Conservation (phyloP, 2,797 vertebrate genomes). For the Rhynchotus rufescens region DNA sequence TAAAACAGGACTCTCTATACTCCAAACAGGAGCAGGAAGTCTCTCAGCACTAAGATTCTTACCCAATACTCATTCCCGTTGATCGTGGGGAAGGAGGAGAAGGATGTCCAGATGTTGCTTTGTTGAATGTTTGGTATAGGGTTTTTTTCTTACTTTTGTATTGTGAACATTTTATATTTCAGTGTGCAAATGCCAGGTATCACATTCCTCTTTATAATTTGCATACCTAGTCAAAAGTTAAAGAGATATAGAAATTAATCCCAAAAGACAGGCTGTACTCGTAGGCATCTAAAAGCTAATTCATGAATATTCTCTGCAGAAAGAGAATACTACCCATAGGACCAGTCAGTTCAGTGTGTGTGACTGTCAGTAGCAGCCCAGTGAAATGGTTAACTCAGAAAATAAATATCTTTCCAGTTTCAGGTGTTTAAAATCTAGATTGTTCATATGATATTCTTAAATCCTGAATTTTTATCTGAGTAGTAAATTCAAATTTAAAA, state of each 20-base stretch:
- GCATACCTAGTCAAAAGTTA: slow-evolving; percentile 15
- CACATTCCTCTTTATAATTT: slow-evolving; percentile 20
- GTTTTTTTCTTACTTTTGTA: neutral
- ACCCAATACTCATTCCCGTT: neutral
- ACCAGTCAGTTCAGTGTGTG: neutral
- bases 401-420: slow-evolving; percentile 4
- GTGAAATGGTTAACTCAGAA: neutral
- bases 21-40: slow-evolving; percentile 40
- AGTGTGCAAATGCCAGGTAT: slow-evolving; percentile 7
- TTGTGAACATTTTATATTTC: slow-evolving; percentile 58
- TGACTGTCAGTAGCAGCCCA: neutral
- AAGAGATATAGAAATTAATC: slow-evolving; percentile 32
- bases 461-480: neutral
- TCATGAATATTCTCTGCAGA: slow-evolving; percentile 32
- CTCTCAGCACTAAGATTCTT: slow-evolving; percentile 51
- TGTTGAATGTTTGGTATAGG: slow-evolving; percentile 13
- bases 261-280: slow-evolving; percentile 20
- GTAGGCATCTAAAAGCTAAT: slow-evolving; percentile 24
- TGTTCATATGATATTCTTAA: neutral
- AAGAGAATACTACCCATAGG: neutral
- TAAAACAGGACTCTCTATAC: slow-evolving; percentile 49
- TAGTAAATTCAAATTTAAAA: neutral
- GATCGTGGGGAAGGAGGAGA: slow-evolving; percentile 2
- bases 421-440: neutral
- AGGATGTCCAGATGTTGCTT: slow-evolving; percentile 1